Conservation (phyloP, 2,888 invertebrate genomes). For the Sarcophaga variegata region DNA sequence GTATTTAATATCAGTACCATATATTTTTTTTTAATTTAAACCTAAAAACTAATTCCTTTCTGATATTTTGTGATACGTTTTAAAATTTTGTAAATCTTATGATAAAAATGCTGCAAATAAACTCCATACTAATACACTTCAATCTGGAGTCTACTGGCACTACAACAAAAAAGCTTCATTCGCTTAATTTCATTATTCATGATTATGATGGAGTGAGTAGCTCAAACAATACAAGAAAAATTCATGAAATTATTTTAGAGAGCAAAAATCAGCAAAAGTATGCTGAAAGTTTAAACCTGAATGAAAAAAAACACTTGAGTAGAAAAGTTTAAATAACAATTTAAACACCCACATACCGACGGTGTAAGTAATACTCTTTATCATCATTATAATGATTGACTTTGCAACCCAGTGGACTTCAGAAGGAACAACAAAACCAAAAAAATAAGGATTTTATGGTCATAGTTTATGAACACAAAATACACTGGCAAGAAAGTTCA, state of each 20-base stretch:
- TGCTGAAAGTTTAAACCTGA: not conserved
- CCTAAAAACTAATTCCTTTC: no score
- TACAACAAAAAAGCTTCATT: no score
- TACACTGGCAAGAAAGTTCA: slow-evolving; percentile 37
- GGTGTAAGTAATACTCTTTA: not conserved
- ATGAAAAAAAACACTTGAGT: slow-evolving; percentile 11
- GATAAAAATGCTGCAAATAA: no score
- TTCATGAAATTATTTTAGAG: not conserved
- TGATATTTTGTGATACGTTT: no score
- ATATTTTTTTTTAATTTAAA: no score
- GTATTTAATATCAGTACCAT: no score
- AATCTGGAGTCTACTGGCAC: no score
- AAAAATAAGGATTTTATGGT: not conserved
- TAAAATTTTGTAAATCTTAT: no score
- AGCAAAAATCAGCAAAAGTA: not conserved
- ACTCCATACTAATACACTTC: no score
- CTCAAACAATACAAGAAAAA: no score
- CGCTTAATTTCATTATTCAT: no score
- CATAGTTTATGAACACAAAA: slow-evolving; percentile 25
- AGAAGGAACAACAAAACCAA: not conserved
- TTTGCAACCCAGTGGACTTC: slow-evolving; percentile 46
- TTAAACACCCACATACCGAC: not conserved
- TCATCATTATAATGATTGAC: slow-evolving; percentile 55
- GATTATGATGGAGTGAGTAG: no score
- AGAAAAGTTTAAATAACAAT: slow-evolving; percentile 49